These are phyloP conservation scores for Aselliscus stoliczkanus DNA, from an alignment of 2,797 vertebrate genomes.

Conservation along the genomic window DNA sequence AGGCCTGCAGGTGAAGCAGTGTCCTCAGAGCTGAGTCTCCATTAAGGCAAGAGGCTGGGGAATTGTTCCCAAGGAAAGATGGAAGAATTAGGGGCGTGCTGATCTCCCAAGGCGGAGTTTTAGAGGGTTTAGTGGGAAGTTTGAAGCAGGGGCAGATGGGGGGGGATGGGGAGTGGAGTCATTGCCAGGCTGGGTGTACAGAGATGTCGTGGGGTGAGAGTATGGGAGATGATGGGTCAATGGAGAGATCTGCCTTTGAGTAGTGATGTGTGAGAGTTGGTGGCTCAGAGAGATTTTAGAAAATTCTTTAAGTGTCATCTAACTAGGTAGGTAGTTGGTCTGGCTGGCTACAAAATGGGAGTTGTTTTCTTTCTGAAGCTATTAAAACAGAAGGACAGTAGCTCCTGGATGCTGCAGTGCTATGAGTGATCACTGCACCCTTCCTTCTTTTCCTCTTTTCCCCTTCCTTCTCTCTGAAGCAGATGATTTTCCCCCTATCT, in stretches of 20 bases:
- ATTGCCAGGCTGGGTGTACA: background rate
- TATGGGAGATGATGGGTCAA: background rate
- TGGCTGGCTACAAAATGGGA: background rate
- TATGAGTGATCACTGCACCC: background rate
- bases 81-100: background rate
- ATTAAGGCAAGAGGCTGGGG: background rate
- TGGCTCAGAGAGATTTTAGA: background rate
- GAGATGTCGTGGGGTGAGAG: background rate
- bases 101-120: background rate
- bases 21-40: background rate
- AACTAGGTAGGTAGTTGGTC: background rate
- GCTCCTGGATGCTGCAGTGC: background rate
- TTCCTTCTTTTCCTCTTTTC: background rate
- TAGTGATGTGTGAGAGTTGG: background rate
- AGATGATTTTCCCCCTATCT: background rate
- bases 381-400: background rate
- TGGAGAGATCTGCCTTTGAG: background rate
- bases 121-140: background rate
- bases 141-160: background rate
- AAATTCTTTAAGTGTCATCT: slow-evolving; percentile 6
- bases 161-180: background rate
- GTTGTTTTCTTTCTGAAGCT: background rate
- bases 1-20: background rate
- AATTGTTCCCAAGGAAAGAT: background rate
- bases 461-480: background rate